These are phyloP conservation scores for Pheosia gnoma DNA, from an alignment of 2,888 invertebrate genomes.

Conservation along the genomic window DNA sequence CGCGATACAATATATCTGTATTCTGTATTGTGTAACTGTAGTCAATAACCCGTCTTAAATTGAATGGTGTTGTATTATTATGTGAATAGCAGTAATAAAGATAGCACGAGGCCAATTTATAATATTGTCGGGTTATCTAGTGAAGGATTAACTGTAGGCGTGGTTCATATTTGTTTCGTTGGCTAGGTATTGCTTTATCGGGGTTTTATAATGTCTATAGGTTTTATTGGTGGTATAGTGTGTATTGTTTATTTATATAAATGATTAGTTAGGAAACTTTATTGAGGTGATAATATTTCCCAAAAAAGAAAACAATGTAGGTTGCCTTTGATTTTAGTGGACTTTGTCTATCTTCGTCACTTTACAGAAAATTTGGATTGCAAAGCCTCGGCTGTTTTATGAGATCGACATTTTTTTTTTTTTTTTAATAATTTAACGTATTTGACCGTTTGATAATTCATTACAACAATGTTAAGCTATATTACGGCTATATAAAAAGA, in stretches of 20 bases:
- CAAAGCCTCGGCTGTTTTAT: no score
- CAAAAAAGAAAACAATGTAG: no score
- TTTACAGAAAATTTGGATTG: no score
- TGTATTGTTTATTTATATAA: not conserved
- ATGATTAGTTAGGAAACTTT: not conserved
- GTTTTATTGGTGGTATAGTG: not conserved
- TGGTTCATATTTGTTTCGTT: slow-evolving; percentile 14
- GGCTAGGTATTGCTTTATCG: not conserved
- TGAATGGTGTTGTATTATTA: slow-evolving; percentile 32
- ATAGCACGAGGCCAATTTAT: slow-evolving; percentile 24
- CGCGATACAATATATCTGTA: not conserved
- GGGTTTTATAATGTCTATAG: not conserved
- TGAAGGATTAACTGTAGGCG: slow-evolving; percentile 27
- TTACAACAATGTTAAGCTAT: no score
- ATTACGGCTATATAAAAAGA: no score
- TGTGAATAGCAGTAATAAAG: slow-evolving; percentile 30
- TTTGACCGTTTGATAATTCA: no score
- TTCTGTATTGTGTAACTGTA: not conserved
- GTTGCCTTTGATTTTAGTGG: no score
- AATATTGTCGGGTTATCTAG: slow-evolving; percentile 32
- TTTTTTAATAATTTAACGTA: no score
- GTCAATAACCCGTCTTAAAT: slow-evolving; percentile 24
- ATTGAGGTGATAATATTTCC: not conserved
- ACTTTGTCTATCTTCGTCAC: no score
- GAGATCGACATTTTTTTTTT: no score